Evolutionary conservation across 2,797 vertebrate species (phyloP), one percentile per base, ranked within the genome.

Genomic region (Merluccius polli): DNA sequence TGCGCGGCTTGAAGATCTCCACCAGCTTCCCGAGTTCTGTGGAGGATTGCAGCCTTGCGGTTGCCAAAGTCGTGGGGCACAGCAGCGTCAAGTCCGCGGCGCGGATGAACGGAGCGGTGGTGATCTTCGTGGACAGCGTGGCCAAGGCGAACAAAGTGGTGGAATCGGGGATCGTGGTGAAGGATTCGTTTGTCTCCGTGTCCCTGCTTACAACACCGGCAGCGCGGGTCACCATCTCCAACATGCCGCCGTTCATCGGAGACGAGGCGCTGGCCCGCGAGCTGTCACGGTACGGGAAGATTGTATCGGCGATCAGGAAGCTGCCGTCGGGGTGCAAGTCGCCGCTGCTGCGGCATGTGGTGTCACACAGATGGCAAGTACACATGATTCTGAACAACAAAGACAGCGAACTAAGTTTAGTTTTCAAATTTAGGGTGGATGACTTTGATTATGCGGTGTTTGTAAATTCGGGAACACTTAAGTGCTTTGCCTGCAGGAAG

Each of bases 401-500:
- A 30, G 33, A 2, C 15, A 29, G 70, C 3, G 74, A 75, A 4
- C 21, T 75, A 11, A 44, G 69, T 30, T 2, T 75, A 7, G 32
- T 68, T 1, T 33, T 75, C 8, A 69, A 35, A 4, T 10, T 70
- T 8, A 75, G 24, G 31, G 44, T 75, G 15, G 65, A 75, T 29
- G 36, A 70, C 9, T 70, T 70, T 68, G 65, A 75, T 21, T 70
- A 70, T 16, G 36, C 31, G 21, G 2, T 76, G 4, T 75, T 44
- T 71, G 74, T 33, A 2, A 52, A 38, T 2, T 29, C 68, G 0
- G 68, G 24, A 8, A 71, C 16, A 1, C 44, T 70, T 35, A 72
- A 52, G 18, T 71, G 35, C 18, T 74, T 73, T 59, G 38, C 11
- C 11, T 63, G 78, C 71, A 69, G 74, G 18, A 27, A 30, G 67